A percentile compares a stretch with the other conserved stretches of the same genome.
These are phyloP conservation scores for Phaedon cochleariae DNA, from an alignment of 2,888 invertebrate genomes.

Conservation along the genomic window DNA sequence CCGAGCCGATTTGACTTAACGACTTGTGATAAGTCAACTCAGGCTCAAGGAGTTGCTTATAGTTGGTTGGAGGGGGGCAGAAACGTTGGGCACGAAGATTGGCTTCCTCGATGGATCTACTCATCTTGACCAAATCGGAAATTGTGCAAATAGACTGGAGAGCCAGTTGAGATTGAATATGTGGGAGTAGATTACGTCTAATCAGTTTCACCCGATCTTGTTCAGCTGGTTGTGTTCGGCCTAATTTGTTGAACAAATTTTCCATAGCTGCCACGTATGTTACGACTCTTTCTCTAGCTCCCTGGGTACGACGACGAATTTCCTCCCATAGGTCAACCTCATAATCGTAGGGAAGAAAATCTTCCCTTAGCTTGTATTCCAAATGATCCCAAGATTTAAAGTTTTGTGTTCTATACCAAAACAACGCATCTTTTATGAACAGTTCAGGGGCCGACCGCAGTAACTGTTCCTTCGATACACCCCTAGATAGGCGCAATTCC, in stretches of 20 bases:
- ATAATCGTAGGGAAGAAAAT: constrained; percentile 20
- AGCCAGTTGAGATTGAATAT: constrained; percentile 12
- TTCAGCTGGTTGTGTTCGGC: neutral
- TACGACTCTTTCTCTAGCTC: constrained; percentile 11
- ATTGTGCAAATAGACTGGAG: constrained; percentile 2
- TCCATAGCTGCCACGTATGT: constrained; percentile 23
- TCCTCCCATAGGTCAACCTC: constrained; percentile 17
- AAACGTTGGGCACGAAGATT: constrained; percentile 6
- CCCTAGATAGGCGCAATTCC: constrained; percentile 18
- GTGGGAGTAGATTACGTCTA: constrained; percentile 17
- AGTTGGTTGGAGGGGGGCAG: constrained; percentile 13
- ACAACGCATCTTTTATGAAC: constrained; percentile 10
- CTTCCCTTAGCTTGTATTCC: neutral
- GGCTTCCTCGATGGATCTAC: constrained; percentile 22
- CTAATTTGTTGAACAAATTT: constrained; percentile 17
- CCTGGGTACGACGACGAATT: constrained; percentile 26
- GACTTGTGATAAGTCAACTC: constrained; percentile 11
- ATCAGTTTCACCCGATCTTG: constrained; percentile 12
- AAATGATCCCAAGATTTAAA: constrained; percentile 16
- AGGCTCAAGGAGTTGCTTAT: constrained; percentile 17
- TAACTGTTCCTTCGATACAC: constrained; percentile 10
- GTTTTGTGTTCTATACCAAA: constrained; percentile 18
- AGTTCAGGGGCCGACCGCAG: constrained; percentile 20
- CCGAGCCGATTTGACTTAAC: neutral
- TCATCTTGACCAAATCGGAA: neutral